Percentiles rank a stretch among this genome's conserved stretches.
Evolutionary conservation across 2,888 invertebrate genomes (phyloP).

Genomic region (Leucophenga maculata): DNA sequence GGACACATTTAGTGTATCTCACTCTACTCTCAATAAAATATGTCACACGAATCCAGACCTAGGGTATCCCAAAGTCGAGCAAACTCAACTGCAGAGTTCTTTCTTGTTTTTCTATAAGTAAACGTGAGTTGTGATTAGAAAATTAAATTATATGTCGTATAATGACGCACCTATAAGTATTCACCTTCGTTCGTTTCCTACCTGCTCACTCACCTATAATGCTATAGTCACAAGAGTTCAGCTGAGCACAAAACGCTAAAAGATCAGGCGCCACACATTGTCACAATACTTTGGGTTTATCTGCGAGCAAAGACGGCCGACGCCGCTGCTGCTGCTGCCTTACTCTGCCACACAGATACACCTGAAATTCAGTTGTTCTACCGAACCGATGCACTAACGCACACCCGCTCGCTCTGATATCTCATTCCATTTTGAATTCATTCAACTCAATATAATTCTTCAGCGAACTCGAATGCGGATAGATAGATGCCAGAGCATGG

Average conservation of each 20-base stretch:
- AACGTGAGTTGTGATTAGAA: not conserved
- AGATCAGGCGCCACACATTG: constrained; percentile 29
- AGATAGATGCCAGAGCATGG: constrained; percentile 19
- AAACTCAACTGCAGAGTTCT: no score
- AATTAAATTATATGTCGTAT: not conserved
- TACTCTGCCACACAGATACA: not conserved
- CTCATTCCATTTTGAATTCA: no score
- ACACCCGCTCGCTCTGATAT: no score
- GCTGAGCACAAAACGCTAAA: constrained; percentile 10
- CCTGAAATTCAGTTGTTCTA: not conserved
- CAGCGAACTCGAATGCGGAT: not conserved
- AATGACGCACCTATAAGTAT: not conserved
- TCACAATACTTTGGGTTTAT: constrained; percentile 23
- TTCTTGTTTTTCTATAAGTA: no score
- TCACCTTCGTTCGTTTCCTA: no score
- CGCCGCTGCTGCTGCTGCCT: constrained; percentile 27
- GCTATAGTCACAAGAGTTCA: not conserved
- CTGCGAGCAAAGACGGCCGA: constrained; percentile 2
- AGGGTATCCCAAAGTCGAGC: no score
- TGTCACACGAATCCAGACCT: no score
- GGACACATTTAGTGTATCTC: no score
- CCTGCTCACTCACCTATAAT: not conserved
- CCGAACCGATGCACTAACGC: not conserved
- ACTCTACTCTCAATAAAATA: no score
- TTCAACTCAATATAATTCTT: not conserved